Evolutionary conservation across 2,888 invertebrate species (phyloP).

Genomic region (Drosophila picticornis): DNA sequence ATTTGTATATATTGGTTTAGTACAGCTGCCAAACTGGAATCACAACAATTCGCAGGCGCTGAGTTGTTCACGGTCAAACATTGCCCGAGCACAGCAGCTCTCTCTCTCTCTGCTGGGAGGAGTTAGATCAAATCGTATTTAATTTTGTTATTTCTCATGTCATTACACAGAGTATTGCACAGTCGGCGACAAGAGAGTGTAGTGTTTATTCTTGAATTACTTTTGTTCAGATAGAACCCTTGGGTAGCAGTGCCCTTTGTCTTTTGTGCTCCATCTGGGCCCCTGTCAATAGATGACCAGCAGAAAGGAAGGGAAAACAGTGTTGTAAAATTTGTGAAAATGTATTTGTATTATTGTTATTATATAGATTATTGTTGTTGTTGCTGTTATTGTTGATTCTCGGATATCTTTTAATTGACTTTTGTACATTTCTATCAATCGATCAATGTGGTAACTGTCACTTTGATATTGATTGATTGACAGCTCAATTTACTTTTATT

Average conservation of each 20-base stretch:
- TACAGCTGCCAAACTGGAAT: background rate
- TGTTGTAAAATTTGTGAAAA: background rate
- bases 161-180: background rate
- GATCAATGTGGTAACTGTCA: slow-evolving; percentile 1
- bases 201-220: slow-evolving; percentile 24
- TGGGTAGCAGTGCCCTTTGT: slow-evolving; percentile 47
- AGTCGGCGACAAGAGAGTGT: background rate
- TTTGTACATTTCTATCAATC: slow-evolving; percentile 1
- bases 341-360: background rate
- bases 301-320: slow-evolving; percentile 5
- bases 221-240: slow-evolving; percentile 45
- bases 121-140: background rate
- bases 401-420: slow-evolving; percentile 1
- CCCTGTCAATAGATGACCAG: slow-evolving; percentile 50
- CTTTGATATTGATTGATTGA: background rate
- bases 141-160: background rate
- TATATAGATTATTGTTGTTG: background rate
- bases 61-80: background rate
- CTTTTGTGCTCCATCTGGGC: slow-evolving; percentile 20
- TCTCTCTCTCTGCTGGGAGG: background rate
- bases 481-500: background rate
- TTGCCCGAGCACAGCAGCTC: background rate
- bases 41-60: background rate
- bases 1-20: background rate
- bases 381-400: background rate